Evolutionary conservation across 2,797 vertebrate genomes (phyloP), one percentile per base, ranked within the genome.

Genomic region (Mus caroli): DNA sequence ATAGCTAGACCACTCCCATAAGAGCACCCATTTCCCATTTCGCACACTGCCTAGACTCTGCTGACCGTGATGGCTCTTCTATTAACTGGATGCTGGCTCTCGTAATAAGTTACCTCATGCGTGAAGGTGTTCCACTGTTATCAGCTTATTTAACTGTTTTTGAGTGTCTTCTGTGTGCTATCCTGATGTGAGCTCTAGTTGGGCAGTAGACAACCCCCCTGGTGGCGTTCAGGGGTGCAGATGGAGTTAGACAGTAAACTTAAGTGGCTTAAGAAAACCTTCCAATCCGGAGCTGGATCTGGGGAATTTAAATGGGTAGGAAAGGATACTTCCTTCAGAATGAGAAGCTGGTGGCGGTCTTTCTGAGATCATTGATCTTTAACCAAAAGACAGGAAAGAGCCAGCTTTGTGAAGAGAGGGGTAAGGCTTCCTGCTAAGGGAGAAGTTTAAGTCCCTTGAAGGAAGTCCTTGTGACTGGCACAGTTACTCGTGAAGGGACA

Each of bases 11-110:
- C 40, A 78, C 80, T 83, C 76, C 40, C 86, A 50, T 1, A 76
- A n/a, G 84, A 90, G 40, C 22, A 31, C 26, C 46, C 64, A 75
- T 96, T 92, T 79, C 60, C 60, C 40, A 91, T n/a, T n/a, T n/a
- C n/a, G 13, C 9, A 0, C 37, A 19, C 50, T 69, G 31, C 40
- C 54, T 52, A 73, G 75, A 60, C 4, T 31, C 37, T 73, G 79
- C 37, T 34, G 26, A n/a, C 31, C 34, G 37, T 10, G 46, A 90
- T 19, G 90, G 22, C 31, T 90, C 79, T 56, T 88, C 17, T 17
- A 79, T 91, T 71, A 52, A 43, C 43, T 69, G 77, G 90, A 10
- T 15, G 34, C 43, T 52, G 40, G 80, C 67, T 96, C 71, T 31
- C 22, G 34, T 89, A 83, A 67, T 76, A 37, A 58, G 10, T 52